phyloP scores from a whole-genome alignment of 2,113 vertebrate species.

The Pedionomus torquatus region DNA sequence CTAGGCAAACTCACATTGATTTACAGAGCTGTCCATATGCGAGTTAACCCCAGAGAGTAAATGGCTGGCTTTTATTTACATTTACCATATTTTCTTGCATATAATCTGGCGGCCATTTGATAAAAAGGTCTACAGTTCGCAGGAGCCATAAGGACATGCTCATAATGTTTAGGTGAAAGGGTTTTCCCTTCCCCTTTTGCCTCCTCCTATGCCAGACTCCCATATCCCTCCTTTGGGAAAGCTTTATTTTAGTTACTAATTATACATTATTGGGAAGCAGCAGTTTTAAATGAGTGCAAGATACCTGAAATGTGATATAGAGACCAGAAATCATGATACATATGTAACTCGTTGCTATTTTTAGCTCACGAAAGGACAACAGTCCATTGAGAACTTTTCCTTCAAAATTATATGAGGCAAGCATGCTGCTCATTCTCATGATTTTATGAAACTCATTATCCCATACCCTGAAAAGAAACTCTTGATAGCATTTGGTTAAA shows the following conservation, averaged over 20 bases:
- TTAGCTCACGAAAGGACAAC: background rate
- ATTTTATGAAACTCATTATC: background rate
- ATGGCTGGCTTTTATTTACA: conserved; percentile 6
- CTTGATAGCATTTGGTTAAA: background rate
- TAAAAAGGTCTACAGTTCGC: background rate
- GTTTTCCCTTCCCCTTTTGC: background rate
- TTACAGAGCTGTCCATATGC: background rate
- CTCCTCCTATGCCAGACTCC: background rate
- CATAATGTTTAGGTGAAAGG: background rate
- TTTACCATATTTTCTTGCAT: background rate
- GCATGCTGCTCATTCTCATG: background rate
- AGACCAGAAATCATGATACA: background rate
- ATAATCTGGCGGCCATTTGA: background rate
- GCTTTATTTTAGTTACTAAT: background rate
- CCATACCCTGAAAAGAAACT: background rate
- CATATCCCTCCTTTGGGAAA: background rate
- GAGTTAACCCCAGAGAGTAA: background rate
- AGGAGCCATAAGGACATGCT: background rate
- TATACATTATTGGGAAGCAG: background rate
- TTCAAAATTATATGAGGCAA: background rate
- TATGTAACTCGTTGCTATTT: background rate
- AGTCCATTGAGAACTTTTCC: background rate
- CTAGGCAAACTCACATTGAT: background rate
- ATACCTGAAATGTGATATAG: background rate
- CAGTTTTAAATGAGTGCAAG: background rate